phyloP scores from a whole-genome alignment of 2,113 vertebrate genomes.

The Pelusios castaneus region DNA sequence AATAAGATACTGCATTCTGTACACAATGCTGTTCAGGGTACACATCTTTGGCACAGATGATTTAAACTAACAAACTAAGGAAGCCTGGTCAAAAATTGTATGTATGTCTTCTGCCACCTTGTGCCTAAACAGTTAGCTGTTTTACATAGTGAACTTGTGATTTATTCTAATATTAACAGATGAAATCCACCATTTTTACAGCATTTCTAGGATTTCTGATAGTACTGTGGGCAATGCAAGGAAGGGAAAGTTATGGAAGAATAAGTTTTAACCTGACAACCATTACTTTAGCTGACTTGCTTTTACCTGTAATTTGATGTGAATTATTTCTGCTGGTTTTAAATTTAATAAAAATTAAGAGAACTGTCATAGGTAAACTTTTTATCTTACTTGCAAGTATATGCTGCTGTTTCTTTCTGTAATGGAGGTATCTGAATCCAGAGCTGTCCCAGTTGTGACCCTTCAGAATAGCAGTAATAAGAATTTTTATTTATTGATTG shows the following conservation, averaged over 20 bases:
- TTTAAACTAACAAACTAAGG: constrained; percentile 31
- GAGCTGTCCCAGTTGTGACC: neutral
- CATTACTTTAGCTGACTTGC: constrained; percentile 53
- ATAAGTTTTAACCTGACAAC: constrained; percentile 58
- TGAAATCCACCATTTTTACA: constrained; percentile 33
- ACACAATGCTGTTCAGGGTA: neutral
- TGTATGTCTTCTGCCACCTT: constrained; percentile 64
- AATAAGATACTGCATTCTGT: constrained; percentile 51
- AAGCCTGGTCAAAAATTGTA: constrained; percentile 61
- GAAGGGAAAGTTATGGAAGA: constrained; percentile 23
- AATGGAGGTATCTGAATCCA: constrained; percentile 8
- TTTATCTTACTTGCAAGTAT: constrained; percentile 55
- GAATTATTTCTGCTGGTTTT: constrained; percentile 58
- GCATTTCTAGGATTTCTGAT: constrained; percentile 35
- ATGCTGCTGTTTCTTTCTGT: constrained; percentile 2
- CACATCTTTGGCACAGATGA: constrained; percentile 7
- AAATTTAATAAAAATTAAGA: constrained; percentile 70
- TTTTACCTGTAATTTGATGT: constrained; percentile 68
- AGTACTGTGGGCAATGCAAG: constrained; percentile 37
- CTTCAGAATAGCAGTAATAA: neutral
- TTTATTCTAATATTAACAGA: constrained; percentile 40
- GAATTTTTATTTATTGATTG: constrained; percentile 4
- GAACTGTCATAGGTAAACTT: constrained; percentile 59
- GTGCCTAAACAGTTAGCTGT: constrained; percentile 60
- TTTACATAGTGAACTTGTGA: constrained; percentile 26